Base-by-base conservation (phyloP, 2,888 invertebrate genomes). In the Drosophila paramelanica region DNA sequence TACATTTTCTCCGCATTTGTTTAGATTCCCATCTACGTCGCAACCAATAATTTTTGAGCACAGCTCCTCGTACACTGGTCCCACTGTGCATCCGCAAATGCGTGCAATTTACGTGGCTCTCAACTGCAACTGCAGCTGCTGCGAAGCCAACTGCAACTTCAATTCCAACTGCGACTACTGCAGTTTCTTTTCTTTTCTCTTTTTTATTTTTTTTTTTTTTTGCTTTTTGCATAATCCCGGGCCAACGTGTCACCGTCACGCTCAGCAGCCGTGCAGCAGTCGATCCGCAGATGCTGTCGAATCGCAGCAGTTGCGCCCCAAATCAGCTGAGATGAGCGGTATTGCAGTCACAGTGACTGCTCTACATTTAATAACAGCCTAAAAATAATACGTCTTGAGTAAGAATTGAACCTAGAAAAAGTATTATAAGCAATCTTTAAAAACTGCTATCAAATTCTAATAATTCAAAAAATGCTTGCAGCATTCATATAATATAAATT, bases 221-320 rank as follows among this genome's bases (percentile, higher is more conserved):
- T 62, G 64, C 65, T 86, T 86, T 73, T 87, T 78, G 88, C 85
- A 87, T 83, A 83, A 83, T 83, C 81, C 88, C 85, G 64, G 62
- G 62, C 70, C 88, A 68, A 62, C 81, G 72, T 84, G 85, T 86
- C 88, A 77, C 62, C 88, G 81, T 89, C 83, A 89, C 83, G 83
- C 89, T 81, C 78, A 68, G 69, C 64, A 58, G 45, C 65, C 61
- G 61, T 71, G 71, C 71, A 46, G 59, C 60, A 60, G 51, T 39
- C 73, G 58, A 67, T 50, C 53, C 55, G 43, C 61, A 53, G 62
- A 62, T 72, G 66, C 59, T 59, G 50, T 47, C 46, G 65, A 65
- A 55, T 23, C 43, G 20, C 23, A 45, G 17, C 27, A 20, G 25
- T 14, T 43, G 20, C 27, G 23, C 17, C 45, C 67, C 14, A 45